These are phyloP conservation scores for Ceratosolen fusciceps DNA, from an alignment of 1,140 invertebrate species.

Conservation along the genomic window DNA sequence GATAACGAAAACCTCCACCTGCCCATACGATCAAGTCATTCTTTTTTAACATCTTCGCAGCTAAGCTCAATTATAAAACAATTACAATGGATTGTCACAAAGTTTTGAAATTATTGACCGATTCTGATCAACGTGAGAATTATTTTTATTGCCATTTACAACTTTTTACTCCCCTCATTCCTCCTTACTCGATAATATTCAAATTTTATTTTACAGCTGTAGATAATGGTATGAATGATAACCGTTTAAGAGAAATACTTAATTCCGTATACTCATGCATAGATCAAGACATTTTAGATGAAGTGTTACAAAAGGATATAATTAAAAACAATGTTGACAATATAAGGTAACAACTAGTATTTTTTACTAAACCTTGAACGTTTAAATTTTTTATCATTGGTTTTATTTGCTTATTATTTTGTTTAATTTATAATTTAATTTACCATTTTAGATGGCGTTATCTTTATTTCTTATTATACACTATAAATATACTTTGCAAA, in stretches of 20 bases:
- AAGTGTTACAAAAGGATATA: constrained; percentile 43
- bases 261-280: constrained; percentile 41
- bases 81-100: constrained; percentile 38
- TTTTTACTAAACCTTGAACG: not conserved
- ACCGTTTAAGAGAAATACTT: constrained; percentile 48
- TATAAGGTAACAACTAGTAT: constrained; percentile 47
- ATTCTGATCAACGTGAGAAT: constrained; percentile 13
- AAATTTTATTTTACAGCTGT: constrained; percentile 25
- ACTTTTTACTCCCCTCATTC: too few species aligned
- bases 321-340: constrained; percentile 35
- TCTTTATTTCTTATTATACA: constrained; percentile 53
- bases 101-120: constrained; percentile 24
- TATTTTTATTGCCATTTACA: too few species aligned
- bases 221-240: constrained; percentile 27
- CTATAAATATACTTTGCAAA: constrained; percentile 53
- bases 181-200: not conserved
- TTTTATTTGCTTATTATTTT: not conserved
- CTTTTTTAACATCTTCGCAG: not conserved
- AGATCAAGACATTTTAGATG: constrained; percentile 49
- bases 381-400: not conserved
- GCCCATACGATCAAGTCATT: not conserved
- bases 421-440: not conserved
- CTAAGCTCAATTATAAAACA: not conserved
- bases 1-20: not conserved
- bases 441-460: constrained; percentile 56